These are phyloP conservation scores for Busseola fusca DNA, from an alignment of 2,888 invertebrate genomes.

Conservation along the genomic window DNA sequence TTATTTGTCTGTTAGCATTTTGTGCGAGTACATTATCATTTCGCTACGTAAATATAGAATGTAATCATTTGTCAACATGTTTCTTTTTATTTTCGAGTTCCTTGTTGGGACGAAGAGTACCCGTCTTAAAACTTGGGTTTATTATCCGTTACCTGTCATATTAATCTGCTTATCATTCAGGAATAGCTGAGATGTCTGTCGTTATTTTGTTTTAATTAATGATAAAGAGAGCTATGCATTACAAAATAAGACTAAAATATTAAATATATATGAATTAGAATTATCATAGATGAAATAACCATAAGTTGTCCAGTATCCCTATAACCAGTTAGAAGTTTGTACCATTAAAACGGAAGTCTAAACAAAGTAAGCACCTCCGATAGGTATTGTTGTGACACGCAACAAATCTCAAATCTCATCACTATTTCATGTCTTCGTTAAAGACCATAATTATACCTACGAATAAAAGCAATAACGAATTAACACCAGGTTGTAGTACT, in stretches of 20 bases:
- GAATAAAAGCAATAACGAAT: conserved; percentile 63
- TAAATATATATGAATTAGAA: too few species aligned
- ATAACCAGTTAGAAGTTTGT: not conserved
- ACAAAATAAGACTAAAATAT: not conserved
- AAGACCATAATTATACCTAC: conserved; percentile 53
- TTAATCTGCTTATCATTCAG: conserved; percentile 31
- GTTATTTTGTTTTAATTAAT: not conserved
- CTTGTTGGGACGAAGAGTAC: conserved; percentile 47
- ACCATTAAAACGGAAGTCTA: not conserved
- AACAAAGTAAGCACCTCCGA: not conserved
- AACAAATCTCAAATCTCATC: not conserved
- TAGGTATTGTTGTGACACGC: too few species aligned
- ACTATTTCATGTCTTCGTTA: conserved; percentile 29
- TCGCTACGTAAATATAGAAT: conserved; percentile 62
- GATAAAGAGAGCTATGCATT: not conserved
- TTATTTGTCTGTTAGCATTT: conserved; percentile 81
- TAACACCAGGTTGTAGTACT: conserved; percentile 69
- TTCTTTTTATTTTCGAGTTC: conserved; percentile 52
- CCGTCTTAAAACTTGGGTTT: conserved; percentile 35
- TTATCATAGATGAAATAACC: too few species aligned
- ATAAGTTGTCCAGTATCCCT: not conserved
- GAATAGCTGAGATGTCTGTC: not conserved
- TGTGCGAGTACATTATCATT: conserved; percentile 70
- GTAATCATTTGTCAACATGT: conserved; percentile 65
- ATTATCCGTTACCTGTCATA: conserved; percentile 43